A percentile compares a stretch with the other conserved stretches of the same genome.
Conservation (phyloP, 2,888 invertebrate species). For the Agyllia agylla region DNA sequence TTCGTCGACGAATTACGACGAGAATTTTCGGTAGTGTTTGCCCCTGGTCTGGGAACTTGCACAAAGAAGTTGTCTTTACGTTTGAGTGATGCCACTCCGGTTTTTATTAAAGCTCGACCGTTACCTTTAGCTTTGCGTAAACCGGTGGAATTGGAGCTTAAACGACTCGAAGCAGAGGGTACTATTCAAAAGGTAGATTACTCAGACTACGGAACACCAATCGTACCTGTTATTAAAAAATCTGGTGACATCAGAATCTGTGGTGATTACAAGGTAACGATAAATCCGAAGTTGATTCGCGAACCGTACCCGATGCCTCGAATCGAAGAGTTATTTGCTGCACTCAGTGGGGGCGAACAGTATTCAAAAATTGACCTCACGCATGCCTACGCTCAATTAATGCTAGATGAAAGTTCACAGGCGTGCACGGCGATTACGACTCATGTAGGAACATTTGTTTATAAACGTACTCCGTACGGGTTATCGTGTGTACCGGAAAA, state of each 20-base stretch:
- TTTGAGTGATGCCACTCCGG: not conserved
- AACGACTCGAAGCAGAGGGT: not conserved
- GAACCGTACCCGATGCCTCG: not conserved
- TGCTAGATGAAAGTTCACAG: conserved; percentile 57
- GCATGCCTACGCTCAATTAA: conserved; percentile 73
- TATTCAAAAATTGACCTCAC: conserved; percentile 77
- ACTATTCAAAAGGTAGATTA: not conserved
- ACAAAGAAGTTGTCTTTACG: not conserved
- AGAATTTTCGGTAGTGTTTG: not conserved
- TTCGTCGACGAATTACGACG: not conserved
- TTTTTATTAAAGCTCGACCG: not conserved
- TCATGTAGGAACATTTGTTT: conserved; percentile 72
- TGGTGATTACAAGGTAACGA: not conserved
- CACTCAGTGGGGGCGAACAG: conserved; percentile 69
- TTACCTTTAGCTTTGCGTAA: not conserved
- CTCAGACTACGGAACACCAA: not conserved
- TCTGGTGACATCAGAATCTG: not conserved
- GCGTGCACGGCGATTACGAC: conserved; percentile 69
- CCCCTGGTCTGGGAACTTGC: not conserved
- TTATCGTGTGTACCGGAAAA: conserved; percentile 72
- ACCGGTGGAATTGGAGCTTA: not conserved
- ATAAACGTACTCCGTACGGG: conserved; percentile 67
- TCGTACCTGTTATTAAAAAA: not conserved
- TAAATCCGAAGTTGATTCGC: not conserved
- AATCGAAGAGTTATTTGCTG: conserved; percentile 72